Base-by-base conservation (phyloP, 2,797 vertebrate genomes). In the Gymnothorax reevesii region DNA sequence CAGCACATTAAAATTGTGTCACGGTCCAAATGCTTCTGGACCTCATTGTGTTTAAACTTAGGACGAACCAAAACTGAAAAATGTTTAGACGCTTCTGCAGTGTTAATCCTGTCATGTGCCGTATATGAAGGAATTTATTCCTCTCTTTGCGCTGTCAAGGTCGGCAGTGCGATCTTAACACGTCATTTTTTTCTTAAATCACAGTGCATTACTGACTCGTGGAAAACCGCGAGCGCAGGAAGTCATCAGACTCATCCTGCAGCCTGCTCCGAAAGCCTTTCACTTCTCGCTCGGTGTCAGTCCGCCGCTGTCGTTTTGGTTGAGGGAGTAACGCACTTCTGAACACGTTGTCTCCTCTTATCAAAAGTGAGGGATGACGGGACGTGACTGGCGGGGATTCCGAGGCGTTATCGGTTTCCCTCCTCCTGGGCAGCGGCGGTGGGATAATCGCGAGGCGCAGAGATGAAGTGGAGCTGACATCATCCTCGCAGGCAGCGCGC, bases 191-290 rank as follows among this genome's bases (percentile, higher is more conserved):
- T 59, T 42, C 33, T 42, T 42, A 69, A 89, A 62, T 83, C 3
- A 83, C 88, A 85, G 86, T 82, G 1, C 83, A 77, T 73, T 80
- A 57, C n/a, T 82, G 12, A 25, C 25, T 85, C 54, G n/a, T 60
- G 80, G 83, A 79, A 10, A 0, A 73, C 33, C 80, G 57, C 69
- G 57, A 80, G 86, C 25, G n/a, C n/a, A 4, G 33, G 13, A 49
- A 49, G 33, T 75, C 69, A 4, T 73, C 69, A 73, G 12, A 33
- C 25, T 73, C 71, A 84, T 84, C 71, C 12, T 1, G 27, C 86
- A 85, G 27, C 83, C 85, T 90, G 83, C 86, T 75, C 84, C 71
- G 25, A 59, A 12, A 60, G 33, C 62, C 80, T 88, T 89, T 87
- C 17, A 87, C 90, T 88, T 89, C 71, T 17, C 49, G 12, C 1